phyloP scores from a whole-genome alignment of 2,888 invertebrate genomes.

The Notodonta ziczac region DNA sequence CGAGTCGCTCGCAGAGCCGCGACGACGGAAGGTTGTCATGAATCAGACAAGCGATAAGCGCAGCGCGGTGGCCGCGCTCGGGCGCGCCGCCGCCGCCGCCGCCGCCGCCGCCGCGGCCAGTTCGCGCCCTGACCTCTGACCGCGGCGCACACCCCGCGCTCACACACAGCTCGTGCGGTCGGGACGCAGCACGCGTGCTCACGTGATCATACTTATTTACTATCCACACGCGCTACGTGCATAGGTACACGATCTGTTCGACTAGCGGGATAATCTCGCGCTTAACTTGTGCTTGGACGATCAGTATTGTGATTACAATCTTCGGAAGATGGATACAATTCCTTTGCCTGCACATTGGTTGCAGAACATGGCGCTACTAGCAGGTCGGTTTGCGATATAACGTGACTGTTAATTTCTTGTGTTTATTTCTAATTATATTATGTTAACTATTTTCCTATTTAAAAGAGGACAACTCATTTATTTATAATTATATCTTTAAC shows the following conservation, averaged over 20 bases:
- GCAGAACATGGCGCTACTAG: slow-evolving; percentile 60
- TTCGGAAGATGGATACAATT: slow-evolving; percentile 49
- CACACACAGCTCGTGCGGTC: neutral
- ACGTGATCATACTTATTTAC: neutral
- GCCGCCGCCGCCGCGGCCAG: slow-evolving; percentile 55
- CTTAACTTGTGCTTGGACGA: slow-evolving; percentile 7
- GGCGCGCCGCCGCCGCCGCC: slow-evolving; percentile 25
- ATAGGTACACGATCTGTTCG: slow-evolving; percentile 4
- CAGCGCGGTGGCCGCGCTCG: slow-evolving; percentile 21
- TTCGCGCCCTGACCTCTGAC: slow-evolving; percentile 71
- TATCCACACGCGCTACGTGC: neutral
- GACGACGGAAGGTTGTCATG: slow-evolving; percentile 40
- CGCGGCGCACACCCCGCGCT: slow-evolving; percentile 43
- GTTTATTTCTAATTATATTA: neutral
- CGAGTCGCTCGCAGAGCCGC: slow-evolving; percentile 8
- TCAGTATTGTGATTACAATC: neutral
- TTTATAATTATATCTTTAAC: too few species aligned
- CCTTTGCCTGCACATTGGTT: slow-evolving; percentile 60
- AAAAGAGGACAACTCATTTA: too few species aligned
- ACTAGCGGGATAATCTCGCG: slow-evolving; percentile 14
- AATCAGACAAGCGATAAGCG: slow-evolving; percentile 63
- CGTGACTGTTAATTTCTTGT: neutral
- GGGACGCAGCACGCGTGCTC: slow-evolving; percentile 4
- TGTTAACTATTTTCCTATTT: too few species aligned
- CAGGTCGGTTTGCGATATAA: slow-evolving; percentile 46